Evolutionary conservation across 2,113 vertebrate species (phyloP), one percentile per base, ranked within the genome.

Genomic region (Aspiorhynchus laticeps): DNA sequence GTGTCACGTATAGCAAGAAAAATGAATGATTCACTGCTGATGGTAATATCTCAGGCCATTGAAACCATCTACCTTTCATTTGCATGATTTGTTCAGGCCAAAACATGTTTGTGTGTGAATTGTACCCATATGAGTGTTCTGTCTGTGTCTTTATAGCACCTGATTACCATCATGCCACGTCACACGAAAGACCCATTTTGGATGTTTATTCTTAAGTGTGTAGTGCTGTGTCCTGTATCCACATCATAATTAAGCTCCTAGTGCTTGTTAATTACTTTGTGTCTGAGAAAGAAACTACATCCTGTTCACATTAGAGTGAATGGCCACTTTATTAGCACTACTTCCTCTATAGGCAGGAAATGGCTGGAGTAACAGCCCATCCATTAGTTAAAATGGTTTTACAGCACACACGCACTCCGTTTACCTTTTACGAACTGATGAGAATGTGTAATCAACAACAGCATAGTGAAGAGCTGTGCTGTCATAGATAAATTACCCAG

Each of bases 121-220:
- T 41, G 14, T 80, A n/a, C 46, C n/a, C 8, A 43, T 56, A n/a
- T 24, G n/a, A 63, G 33, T 46, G 12, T 53, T 71, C 26, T 43
- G 33, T 19, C 63, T 15, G 19, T 75, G 76, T 59, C 79, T 87
- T 75, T 84, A 63, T 85, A 65, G 67, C 7, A 41, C 73, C 33
- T 87, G 86, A 89, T 87, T 83, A 80, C 71, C 46, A 81, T 63
- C 71, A 85, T 82, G 33, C 19, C 75, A 28, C 43, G 41, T 43
- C 41, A 9, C 8, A 10, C 41, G 10, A 43, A 46, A 46, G 46
- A 3, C 46, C 2, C 46, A 0, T 46, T 65, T 67, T 7, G 14
- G 31, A 19, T 5, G 8, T 24, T 38, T 11, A 24, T 38, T 3
- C 1, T 38, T 38, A 11, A 12, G 36, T 3, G 36, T 24, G 67